phyloP scores from a whole-genome alignment of 2,797 vertebrate genomes.

The Nannoperca obscura region DNA sequence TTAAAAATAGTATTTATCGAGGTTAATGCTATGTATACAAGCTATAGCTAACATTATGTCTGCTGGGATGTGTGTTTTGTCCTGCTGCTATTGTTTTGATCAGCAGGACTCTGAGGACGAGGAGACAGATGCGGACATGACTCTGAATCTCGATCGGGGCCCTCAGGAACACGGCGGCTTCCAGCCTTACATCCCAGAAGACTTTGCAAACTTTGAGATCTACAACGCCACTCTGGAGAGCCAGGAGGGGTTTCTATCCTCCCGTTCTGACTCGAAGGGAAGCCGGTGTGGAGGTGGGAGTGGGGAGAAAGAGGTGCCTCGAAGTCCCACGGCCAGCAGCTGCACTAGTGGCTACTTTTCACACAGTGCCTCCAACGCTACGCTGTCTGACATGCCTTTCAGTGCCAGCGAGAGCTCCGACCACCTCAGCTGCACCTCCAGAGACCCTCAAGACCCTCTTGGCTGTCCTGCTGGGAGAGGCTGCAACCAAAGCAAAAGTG shows the following conservation, averaged over 20 bases:
- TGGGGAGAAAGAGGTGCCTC: slow-evolving; percentile 89
- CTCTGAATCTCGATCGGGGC: slow-evolving; percentile 70
- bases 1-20: background rate
- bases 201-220: slow-evolving; percentile 98
- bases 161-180: slow-evolving; percentile 82
- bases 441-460: slow-evolving; percentile 83
- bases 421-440: slow-evolving; percentile 85
- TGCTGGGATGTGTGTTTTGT: slow-evolving; percentile 50
- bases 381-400: slow-evolving; percentile 93
- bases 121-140: slow-evolving; percentile 84
- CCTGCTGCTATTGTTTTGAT: slow-evolving; percentile 59
- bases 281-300: slow-evolving; percentile 54
- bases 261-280: slow-evolving; percentile 59
- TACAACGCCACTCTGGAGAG: slow-evolving; percentile 95
- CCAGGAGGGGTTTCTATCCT: slow-evolving; percentile 62
- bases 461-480: slow-evolving; percentile 58
- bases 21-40: background rate
- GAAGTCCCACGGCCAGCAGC: slow-evolving; percentile 96
- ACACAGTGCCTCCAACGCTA: slow-evolving; percentile 96
- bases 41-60: slow-evolving; percentile 33
- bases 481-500: slow-evolving; percentile 80
- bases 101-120: slow-evolving; percentile 97
- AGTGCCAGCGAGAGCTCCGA: slow-evolving; percentile 94
- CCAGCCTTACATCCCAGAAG: slow-evolving; percentile 92
- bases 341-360: slow-evolving; percentile 98